Percentiles rank a stretch among this genome's conserved stretches.
Conservation (phyloP, 2,113 vertebrate genomes). For the Cochlearius cochlearius region DNA sequence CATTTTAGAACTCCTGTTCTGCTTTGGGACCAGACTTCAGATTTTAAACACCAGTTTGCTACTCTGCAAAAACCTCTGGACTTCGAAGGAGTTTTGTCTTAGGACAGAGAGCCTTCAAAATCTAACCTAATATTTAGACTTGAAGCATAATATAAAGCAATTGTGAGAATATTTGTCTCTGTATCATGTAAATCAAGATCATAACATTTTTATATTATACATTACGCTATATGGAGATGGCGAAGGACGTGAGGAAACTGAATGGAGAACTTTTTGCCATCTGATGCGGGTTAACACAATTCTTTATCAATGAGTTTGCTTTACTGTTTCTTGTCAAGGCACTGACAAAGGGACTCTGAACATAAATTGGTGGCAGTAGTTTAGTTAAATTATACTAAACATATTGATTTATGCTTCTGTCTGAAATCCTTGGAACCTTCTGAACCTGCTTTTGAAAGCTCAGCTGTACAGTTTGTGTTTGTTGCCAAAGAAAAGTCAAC, state of each 20-base stretch:
- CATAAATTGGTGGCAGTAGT: not conserved
- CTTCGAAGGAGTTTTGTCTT: not conserved
- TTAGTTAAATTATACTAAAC: slow-evolving; percentile 20
- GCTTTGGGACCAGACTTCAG: not conserved
- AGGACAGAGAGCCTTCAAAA: not conserved
- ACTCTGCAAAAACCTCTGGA: not conserved
- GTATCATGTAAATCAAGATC: not conserved
- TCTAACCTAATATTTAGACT: not conserved
- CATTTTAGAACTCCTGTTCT: not conserved
- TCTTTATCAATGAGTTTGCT: not conserved
- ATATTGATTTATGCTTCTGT: slow-evolving; percentile 7
- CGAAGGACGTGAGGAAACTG: not conserved
- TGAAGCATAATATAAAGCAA: not conserved
- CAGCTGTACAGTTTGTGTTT: not conserved
- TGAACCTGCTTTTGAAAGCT: slow-evolving; percentile 29
- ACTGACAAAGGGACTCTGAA: not conserved
- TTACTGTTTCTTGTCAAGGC: not conserved
- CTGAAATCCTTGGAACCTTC: slow-evolving; percentile 23
- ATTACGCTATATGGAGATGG: not conserved
- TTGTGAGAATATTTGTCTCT: not conserved
- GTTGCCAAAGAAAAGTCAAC: not conserved
- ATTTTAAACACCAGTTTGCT: not conserved
- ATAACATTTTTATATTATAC: not conserved
- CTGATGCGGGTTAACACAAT: not conserved
- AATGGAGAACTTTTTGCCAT: not conserved